A percentile compares a stretch with the other conserved stretches of the same genome.
phyloP scores from a whole-genome alignment of 2,797 vertebrate species.

The Smutsia gigantea region DNA sequence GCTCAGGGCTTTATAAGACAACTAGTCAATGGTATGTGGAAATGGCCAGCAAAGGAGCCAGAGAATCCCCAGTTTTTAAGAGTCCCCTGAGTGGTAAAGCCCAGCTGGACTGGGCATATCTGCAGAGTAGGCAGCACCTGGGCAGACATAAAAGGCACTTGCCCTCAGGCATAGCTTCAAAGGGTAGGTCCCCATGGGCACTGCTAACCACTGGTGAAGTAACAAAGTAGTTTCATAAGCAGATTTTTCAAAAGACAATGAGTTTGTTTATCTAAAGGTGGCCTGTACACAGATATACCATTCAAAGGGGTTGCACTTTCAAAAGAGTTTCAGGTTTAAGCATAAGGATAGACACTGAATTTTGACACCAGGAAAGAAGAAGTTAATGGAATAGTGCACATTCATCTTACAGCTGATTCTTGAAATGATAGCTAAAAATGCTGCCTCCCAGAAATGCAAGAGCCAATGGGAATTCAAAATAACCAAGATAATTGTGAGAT shows the following conservation, averaged over 20 bases:
- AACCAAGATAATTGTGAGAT: constrained; percentile 77
- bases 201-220: background rate
- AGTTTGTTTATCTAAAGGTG: background rate
- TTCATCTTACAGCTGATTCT: constrained; percentile 49
- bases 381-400: constrained; percentile 51
- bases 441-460: constrained; percentile 56
- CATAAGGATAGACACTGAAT: background rate
- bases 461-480: constrained; percentile 73
- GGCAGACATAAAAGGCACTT: background rate
- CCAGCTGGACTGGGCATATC: background rate
- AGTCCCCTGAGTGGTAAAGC: background rate
- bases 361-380: constrained; percentile 30
- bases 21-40: background rate
- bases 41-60: background rate
- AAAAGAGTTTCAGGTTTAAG: constrained; percentile 33
- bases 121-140: background rate
- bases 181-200: background rate
- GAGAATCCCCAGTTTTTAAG: background rate
- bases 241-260: background rate
- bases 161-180: background rate
- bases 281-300: background rate
- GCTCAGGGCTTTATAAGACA: background rate
- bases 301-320: background rate
- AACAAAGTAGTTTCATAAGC: background rate
- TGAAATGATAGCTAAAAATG: constrained; percentile 61